Evolutionary conservation across 2,113 vertebrate species (phyloP).

Genomic region (Excalfactoria chinensis): DNA sequence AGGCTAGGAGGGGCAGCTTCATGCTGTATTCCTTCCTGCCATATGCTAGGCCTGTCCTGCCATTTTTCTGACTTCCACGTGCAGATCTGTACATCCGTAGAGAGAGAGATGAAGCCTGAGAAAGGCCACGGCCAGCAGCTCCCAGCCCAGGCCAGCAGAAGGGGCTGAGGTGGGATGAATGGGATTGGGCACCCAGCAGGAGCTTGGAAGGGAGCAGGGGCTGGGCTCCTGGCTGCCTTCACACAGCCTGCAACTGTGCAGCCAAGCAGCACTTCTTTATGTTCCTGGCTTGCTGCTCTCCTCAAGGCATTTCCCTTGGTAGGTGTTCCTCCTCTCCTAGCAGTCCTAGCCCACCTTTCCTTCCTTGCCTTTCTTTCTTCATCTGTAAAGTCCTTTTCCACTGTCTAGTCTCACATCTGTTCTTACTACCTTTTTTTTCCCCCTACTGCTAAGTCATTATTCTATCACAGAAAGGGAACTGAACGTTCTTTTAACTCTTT

Average conservation of each 20-base stretch:
- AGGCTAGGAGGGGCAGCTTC: background rate
- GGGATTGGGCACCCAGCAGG: background rate
- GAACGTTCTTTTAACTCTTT: background rate
- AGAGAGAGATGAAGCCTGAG: background rate
- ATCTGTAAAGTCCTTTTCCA: background rate
- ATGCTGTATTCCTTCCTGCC: background rate
- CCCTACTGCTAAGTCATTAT: background rate
- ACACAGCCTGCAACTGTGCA: background rate
- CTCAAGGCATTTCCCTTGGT: background rate
- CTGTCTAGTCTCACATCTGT: rapidly evolving
- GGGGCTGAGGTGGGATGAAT: background rate
- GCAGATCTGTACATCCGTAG: background rate
- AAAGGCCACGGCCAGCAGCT: background rate
- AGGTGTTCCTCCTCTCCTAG: background rate
- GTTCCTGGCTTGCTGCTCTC: background rate
- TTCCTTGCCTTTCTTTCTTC: background rate
- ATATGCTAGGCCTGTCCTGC: background rate
- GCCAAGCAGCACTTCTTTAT: background rate
- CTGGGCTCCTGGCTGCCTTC: background rate
- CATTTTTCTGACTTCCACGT: background rate
- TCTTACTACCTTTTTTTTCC: background rate
- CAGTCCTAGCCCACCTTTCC: background rate
- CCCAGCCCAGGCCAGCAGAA: rapidly evolving
- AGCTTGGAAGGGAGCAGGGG: background rate
- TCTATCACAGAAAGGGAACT: background rate